A percentile compares a stretch with the other conserved stretches of the same genome.
Conservation (phyloP, 2,888 invertebrate genomes). For the Antheraea yamamai region DNA sequence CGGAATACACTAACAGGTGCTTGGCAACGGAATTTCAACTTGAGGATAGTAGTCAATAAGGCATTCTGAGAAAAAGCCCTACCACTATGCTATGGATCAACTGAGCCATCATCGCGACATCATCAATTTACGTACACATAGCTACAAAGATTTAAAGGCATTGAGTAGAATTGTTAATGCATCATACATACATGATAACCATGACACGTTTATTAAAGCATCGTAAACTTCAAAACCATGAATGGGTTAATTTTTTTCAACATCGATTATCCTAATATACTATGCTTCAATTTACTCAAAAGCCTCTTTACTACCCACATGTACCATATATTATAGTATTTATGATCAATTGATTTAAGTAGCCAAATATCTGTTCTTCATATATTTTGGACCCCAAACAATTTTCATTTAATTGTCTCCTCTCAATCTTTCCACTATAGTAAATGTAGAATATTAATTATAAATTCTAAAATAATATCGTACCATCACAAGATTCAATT, state of each 20-base stretch:
- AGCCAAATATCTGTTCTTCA: neutral
- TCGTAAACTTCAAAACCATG: neutral
- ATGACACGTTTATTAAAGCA: neutral
- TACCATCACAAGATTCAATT: constrained; percentile 75
- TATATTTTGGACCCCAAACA: neutral
- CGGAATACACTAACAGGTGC: too few species aligned
- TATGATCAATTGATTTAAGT: too few species aligned
- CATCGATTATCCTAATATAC: neutral
- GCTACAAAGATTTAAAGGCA: too few species aligned
- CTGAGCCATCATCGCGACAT: too few species aligned
- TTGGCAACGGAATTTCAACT: too few species aligned
- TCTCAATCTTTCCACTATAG: neutral
- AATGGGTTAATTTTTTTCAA: neutral
- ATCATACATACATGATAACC: neutral
- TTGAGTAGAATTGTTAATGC: neutral
- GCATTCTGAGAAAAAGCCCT: too few species aligned
- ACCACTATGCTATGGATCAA: too few species aligned
- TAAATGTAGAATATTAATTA: neutral
- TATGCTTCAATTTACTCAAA: neutral
- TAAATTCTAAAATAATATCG: constrained; percentile 28
- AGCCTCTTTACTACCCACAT: neutral
- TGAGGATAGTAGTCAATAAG: too few species aligned
- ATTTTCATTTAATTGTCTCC: neutral
- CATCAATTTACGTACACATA: too few species aligned
- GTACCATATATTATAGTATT: neutral